phyloP scores from a whole-genome alignment of 2,113 vertebrate species.

The Poecile atricapillus region DNA sequence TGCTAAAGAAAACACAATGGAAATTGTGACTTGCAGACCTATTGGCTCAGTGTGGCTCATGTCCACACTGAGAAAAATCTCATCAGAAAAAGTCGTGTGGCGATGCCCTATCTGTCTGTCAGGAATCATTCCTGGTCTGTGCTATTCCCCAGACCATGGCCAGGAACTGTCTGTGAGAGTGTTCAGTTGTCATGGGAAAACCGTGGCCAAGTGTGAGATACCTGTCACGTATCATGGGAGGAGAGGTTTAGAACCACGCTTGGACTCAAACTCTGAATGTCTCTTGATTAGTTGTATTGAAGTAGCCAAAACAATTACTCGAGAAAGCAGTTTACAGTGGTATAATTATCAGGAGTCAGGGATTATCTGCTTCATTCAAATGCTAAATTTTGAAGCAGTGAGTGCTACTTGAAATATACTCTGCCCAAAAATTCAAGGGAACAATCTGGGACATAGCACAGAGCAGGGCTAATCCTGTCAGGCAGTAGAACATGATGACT shows the following conservation, averaged over 20 bases:
- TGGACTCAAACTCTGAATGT: not conserved
- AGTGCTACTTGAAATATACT: not conserved
- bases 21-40: not conserved
- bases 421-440: not conserved
- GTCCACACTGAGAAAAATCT: not conserved
- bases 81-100: not conserved
- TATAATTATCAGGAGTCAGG: not conserved
- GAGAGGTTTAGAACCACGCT: not conserved
- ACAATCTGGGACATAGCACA: not conserved
- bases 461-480: not conserved
- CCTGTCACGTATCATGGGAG: not conserved
- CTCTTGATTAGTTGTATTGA: not conserved
- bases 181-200: not conserved
- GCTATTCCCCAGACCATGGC: not conserved
- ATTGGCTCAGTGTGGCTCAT: not conserved
- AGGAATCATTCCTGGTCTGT: not conserved
- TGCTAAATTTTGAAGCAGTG: not conserved
- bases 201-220: not conserved
- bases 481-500: not conserved
- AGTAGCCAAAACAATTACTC: not conserved
- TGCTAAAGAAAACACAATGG: not conserved
- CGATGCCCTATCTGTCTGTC: not conserved
- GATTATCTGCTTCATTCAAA: not conserved
- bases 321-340: not conserved
- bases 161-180: not conserved